A percentile compares a stretch with the other conserved stretches of the same genome.
Evolutionary conservation across 2,888 invertebrate species (phyloP).

Genomic region (Phoronis australis): DNA sequence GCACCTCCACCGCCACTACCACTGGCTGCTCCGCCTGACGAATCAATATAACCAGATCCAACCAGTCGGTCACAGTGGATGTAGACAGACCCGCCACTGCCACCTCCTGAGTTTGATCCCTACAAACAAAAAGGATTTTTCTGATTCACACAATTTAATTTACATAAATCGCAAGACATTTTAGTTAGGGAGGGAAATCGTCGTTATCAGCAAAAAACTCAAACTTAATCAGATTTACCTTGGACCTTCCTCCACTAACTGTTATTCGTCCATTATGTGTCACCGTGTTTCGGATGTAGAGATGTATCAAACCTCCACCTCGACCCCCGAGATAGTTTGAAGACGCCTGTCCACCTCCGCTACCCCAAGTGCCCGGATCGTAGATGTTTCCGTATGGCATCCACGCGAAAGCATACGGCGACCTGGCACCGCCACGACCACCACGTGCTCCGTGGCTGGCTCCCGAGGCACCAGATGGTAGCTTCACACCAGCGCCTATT

Average conservation of each 20-base stretch:
- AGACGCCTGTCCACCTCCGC: constrained; percentile 24
- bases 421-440: constrained; percentile 15
- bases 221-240: constrained; percentile 12
- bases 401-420: constrained; percentile 10
- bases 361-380: constrained; percentile 22
- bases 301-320: constrained; percentile 24
- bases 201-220: too few relatives aligned
- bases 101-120: constrained; percentile 23
- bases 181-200: too few relatives aligned
- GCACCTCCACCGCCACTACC: constrained; percentile 29
- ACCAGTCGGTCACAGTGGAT: constrained; percentile 10
- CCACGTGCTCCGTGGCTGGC: constrained; percentile 28
- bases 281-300: constrained; percentile 12
- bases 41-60: constrained; percentile 19
- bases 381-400: constrained; percentile 24
- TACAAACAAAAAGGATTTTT: constrained; percentile 11
- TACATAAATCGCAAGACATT: background rate
- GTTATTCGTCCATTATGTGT: constrained; percentile 12
- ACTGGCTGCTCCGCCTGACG: constrained; percentile 23
- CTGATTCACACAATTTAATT: too few relatives aligned
- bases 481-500: constrained; percentile 15
- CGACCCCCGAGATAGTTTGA: constrained; percentile 17
- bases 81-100: constrained; percentile 31
- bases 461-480: constrained; percentile 19
- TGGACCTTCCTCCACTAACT: constrained; percentile 16